A percentile compares a stretch with the other conserved stretches of the same genome.
Evolutionary conservation across 2,113 vertebrate species (phyloP).

Genomic region (Cnemophilus loriae): DNA sequence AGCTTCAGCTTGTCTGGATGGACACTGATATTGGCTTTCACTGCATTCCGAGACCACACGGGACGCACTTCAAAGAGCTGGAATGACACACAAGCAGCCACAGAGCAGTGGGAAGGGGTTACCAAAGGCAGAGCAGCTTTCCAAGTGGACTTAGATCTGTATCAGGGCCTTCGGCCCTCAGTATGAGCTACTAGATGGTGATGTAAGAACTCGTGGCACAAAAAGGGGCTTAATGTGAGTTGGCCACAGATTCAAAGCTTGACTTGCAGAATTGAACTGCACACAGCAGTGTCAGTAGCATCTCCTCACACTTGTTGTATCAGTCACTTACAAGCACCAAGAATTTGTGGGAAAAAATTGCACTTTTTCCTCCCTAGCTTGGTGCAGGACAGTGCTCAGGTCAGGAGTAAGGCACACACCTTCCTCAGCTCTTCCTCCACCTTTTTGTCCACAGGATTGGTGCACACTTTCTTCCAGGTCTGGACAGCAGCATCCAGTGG

Average conservation of each 20-base stretch:
- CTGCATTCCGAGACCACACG: slow-evolving; percentile 90
- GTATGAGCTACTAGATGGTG: rapidly evolving
- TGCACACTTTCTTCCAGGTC: slow-evolving; percentile 81
- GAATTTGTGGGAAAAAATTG: background rate
- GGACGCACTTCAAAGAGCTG: slow-evolving; percentile 89
- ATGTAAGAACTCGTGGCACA: background rate
- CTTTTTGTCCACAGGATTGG: slow-evolving; percentile 75
- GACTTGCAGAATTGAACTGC: background rate
- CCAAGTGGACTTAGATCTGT: background rate
- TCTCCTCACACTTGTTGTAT: background rate
- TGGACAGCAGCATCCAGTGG: slow-evolving; percentile 81
- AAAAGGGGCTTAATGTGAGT: background rate
- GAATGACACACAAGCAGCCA: background rate
- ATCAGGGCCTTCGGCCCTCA: background rate
- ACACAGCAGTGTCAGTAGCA: background rate
- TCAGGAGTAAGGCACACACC: background rate
- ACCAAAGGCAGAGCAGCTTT: background rate
- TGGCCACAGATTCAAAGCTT: background rate
- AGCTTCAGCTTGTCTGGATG: slow-evolving; percentile 95
- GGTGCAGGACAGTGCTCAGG: background rate
- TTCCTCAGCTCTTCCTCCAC: slow-evolving; percentile 79
- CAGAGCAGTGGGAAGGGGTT: background rate
- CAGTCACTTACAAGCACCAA: background rate
- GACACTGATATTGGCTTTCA: slow-evolving; percentile 88
- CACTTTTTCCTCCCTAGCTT: background rate